Base-by-base conservation (phyloP, 2,888 invertebrate species). In the Apantesis nais region DNA sequence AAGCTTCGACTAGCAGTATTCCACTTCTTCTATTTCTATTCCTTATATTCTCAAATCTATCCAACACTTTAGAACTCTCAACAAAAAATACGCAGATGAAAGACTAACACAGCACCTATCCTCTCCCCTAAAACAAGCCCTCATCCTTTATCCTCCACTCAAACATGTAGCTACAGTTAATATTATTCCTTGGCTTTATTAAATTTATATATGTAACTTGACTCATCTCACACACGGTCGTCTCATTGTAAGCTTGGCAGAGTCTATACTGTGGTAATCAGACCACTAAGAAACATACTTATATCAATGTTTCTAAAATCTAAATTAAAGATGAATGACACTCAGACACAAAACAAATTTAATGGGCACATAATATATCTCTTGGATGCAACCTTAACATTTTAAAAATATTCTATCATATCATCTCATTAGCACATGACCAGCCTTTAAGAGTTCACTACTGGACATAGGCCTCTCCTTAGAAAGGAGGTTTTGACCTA, bases 341-440 rank as follows among this genome's bases (percentile, higher is more conserved):
- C 7, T 1, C 11, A 52, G n/a, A n/a, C 22, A n/a, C 0, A 9
- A n/a, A n/a, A n/a, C 9, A 8, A 22, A 19, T n/a, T n/a, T 0
- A n/a, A 8, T 7, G 5, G 19, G 2, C 22, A 11, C 48, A 1
- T 0, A n/a, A n/a, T n/a, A n/a, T n/a, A 22, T n/a, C 11, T 9
- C n/a, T 7, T n/a, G 22, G 22, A 48, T 55, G n/a, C 12, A 11
- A 44, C 16, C 29, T 12, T 22, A 69, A 70, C 65, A 72, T 74
- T 68, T 67, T 67, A 58, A 70, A 39, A 75, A 74, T 75, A 82
- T 80, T 73, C 64, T 71, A 70, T 72, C 7, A 1, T 8, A 19
- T n/a, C n/a, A n/a, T n/a, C n/a, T n/a, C n/a, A n/a, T n/a, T n/a
- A n/a, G n/a, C n/a, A n/a, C n/a, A n/a, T n/a, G n/a, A n/a, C n/a